Base-by-base conservation (phyloP, 2,113 vertebrate species). In the Morone chrysops region DNA sequence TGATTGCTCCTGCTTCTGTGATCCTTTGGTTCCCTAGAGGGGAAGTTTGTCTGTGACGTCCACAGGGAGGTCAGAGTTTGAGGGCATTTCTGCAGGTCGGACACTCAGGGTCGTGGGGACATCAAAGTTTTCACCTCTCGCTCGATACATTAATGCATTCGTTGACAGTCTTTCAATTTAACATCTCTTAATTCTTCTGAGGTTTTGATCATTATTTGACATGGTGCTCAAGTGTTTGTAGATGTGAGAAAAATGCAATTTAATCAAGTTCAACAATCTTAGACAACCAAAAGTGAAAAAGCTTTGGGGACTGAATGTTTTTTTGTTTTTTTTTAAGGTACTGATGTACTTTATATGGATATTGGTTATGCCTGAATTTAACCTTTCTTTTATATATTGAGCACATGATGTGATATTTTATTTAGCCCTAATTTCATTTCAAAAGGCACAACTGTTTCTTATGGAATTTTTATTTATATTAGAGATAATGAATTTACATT, bases 381-480 rank as follows among this genome's bases (percentile, higher is more conserved):
- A 0, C 51, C 71, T 71, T 53, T 43, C 3, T 47, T 69, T 48
- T 54, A 63, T 66, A 48, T 57, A 78, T 81, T 70, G 62, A 91
- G 80, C 82, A 89, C 60, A 81, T 75, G 6, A 71, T 68, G 50
- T 77, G n/a, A 75, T 20, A 56, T 80, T 95, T 95, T 93, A 90
- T 96, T 96, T 95, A 91, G 90, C 90, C 91, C 93, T 92, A 62
- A 75, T 92, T 94, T 94, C 62, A 93, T 92, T 94, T 94, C 87
- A 90, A 95, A 94, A 92, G 90, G 89, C 72, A 94, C 90, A 89
- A 62, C 73, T 94, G 90, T 95, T 93, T 88, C 91, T 90, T 82
- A 85, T 92, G 78, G 76, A 93, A 87, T 89, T 95, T 85, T 94
- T 93, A 94, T 95, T 94, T 94, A 94, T 94, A 94, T 92, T 94